Evolutionary conservation across 2,113 vertebrate genomes (phyloP), one percentile per base, ranked within the genome.

Genomic region (Carassius carassius): DNA sequence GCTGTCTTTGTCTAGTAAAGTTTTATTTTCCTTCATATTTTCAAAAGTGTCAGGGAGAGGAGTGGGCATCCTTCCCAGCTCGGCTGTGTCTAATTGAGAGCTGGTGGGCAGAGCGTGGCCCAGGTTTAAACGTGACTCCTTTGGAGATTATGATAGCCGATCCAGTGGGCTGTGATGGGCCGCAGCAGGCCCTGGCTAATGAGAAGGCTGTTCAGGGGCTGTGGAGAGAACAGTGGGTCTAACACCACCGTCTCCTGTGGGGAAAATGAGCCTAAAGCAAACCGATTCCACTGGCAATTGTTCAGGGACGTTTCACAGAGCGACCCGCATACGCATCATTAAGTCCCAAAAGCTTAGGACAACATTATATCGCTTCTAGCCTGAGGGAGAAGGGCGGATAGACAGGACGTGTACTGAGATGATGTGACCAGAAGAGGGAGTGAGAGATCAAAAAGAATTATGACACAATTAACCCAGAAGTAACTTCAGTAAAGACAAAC

Each of bases 191-290:
- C 65, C 65, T 10, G 49, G 49, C 81, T 73, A 82, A 82, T 82
- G 81, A 82, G 65, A 72, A 72, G 81, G n/a, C 51, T 23, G 49
- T 72, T 82, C 65, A 41, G 51, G 67, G 32, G 81, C 47, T 72
- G 21, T 35, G 29, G 60, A 67, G 78, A 29, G n/a, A 37, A 32
- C 63, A 85, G 84, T 17, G 14, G 75, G 76, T 17, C 65, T 51
- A 69, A 85, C 16, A 70, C 32, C 63, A 58, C 77, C 23, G 25
- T 13, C 75, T 79, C 83, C 83, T 70, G 76, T 10, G 14, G 76
- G 75, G 81, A 82, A 82, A 82, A 72, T 82, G 49, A 82, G 81
- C 67, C 81, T 82, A 70, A 82, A 72, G 81, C 63, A 82, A 82
- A 82, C 47, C 19, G 17, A 72, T 82, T 69, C 83, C 75, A n/a